These are phyloP conservation scores for Drepana arcuata DNA, from an alignment of 1,140 invertebrate species.

Conservation along the genomic window DNA sequence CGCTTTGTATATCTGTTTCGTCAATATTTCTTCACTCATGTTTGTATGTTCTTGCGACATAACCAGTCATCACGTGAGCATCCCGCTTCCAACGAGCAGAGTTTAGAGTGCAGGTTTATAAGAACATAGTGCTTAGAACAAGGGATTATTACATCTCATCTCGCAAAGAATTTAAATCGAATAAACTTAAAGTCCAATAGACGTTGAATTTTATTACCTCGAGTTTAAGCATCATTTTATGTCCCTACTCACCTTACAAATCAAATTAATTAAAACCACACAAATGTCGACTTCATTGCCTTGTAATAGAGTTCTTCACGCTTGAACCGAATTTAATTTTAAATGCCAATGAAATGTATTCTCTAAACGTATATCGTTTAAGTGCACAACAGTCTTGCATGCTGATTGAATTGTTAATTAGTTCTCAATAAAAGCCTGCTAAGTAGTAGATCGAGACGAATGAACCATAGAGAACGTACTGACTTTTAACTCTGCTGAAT, in stretches of 20 bases:
- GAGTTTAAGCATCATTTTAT: conserved; percentile 15
- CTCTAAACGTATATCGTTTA: too few species aligned
- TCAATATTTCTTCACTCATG: too few species aligned
- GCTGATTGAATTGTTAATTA: too few species aligned
- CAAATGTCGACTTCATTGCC: conserved; percentile 2
- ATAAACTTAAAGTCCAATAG: too few species aligned
- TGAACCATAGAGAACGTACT: too few species aligned
- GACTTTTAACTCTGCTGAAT: too few species aligned
- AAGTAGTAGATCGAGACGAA: too few species aligned
- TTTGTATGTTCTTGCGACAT: too few species aligned
- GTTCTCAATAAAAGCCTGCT: too few species aligned
- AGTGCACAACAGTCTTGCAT: too few species aligned
- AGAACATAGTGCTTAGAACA: conserved; percentile 2
- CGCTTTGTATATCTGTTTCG: too few species aligned
- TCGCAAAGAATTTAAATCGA: conserved; percentile 10
- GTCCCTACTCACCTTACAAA: conserved; percentile 6
- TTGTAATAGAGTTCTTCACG: neutral
- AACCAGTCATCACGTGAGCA: neutral
- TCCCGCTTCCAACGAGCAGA: neutral
- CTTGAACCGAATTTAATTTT: conserved; percentile 1
- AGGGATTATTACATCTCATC: conserved; percentile 11
- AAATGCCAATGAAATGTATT: conserved; percentile 10
- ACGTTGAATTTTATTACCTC: too few species aligned
- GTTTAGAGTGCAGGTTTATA: neutral
- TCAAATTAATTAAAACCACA: conserved; percentile 4